These are phyloP conservation scores for Neodiprion lecontei DNA, from an alignment of 1,140 invertebrate genomes.

Conservation along the genomic window DNA sequence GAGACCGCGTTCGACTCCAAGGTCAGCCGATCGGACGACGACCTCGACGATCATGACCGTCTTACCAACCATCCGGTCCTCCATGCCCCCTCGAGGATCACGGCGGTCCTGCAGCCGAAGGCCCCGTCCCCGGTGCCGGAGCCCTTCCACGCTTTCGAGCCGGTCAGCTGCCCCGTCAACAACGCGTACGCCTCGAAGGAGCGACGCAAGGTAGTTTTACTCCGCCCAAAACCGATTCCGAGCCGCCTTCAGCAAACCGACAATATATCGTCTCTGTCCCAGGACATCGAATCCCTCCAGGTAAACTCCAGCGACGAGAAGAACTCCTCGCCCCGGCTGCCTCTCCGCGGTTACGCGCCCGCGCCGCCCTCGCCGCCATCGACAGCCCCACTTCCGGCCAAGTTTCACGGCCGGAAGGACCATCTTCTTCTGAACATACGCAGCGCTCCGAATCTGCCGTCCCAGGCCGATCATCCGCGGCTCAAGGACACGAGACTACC, in stretches of 20 bases:
- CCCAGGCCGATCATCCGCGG: constrained; percentile 71
- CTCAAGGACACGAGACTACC: constrained; percentile 75
- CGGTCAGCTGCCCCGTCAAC: constrained; percentile 28
- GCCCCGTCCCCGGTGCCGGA: constrained; percentile 54
- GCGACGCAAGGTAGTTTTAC: constrained; percentile 50
- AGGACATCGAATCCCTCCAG: constrained; percentile 69
- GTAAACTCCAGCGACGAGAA: constrained; percentile 66
- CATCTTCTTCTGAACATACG: constrained; percentile 77
- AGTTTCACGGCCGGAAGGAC: constrained; percentile 77
- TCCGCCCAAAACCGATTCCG: constrained; percentile 66
- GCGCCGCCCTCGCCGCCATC: constrained; percentile 82
- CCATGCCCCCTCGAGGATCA: constrained; percentile 64
- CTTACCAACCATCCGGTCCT: constrained; percentile 82
- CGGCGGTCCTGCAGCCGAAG: constrained; percentile 49
- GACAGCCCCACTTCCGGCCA: constrained; percentile 79
- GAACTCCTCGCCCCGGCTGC: constrained; percentile 49
- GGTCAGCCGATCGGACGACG: constrained; percentile 81
- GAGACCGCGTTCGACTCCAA: constrained; percentile 90
- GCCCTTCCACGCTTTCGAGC: constrained; percentile 54
- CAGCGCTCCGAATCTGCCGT: constrained; percentile 77
- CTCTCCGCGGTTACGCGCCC: constrained; percentile 70
- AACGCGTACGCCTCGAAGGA: constrained; percentile 45
- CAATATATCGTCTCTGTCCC: constrained; percentile 65
- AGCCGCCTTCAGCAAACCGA: constrained; percentile 60
- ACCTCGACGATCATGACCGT: constrained; percentile 80